Conservation (phyloP, 1,140 invertebrate species). For the Euwallacea similis region DNA sequence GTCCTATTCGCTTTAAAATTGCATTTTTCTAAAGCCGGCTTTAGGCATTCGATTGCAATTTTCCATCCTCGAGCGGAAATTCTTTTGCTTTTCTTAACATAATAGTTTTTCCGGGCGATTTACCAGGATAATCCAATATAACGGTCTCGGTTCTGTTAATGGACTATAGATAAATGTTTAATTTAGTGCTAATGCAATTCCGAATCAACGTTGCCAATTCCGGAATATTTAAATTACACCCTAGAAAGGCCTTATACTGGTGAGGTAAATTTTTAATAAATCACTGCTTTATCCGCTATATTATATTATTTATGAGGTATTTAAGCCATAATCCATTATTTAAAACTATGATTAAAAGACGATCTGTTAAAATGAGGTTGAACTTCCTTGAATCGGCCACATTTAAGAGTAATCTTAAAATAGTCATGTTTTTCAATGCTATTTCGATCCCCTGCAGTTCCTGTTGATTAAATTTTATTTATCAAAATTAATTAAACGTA, state of each 20-base stretch:
- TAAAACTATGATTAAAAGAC: no score
- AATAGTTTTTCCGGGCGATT: constrained; percentile 42
- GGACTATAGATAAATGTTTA: constrained; percentile 40
- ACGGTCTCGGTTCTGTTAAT: constrained; percentile 39
- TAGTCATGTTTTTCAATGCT: no score
- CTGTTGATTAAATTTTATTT: no score
- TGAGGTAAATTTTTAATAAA: no score
- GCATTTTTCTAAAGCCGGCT: constrained; percentile 36
- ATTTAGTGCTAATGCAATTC: constrained; percentile 38
- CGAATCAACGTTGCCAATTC: constrained; percentile 29
- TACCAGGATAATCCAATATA: constrained; percentile 37
- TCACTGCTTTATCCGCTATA: no score
- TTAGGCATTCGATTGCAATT: constrained; percentile 29
- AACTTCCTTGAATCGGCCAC: no score
- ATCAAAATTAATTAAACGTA: no score
- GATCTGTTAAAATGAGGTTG: no score
- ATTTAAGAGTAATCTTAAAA: no score
- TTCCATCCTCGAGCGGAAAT: constrained; percentile 27
- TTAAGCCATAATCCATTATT: no score
- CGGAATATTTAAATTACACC: constrained; percentile 35
- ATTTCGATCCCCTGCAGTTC: no score
- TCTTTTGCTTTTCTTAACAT: constrained; percentile 37
- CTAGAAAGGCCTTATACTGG: background rate
- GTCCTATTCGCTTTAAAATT: constrained; percentile 30
- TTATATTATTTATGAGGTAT: no score